Base-by-base conservation (phyloP, 2,888 invertebrate species). In the Eupithecia vulgata region DNA sequence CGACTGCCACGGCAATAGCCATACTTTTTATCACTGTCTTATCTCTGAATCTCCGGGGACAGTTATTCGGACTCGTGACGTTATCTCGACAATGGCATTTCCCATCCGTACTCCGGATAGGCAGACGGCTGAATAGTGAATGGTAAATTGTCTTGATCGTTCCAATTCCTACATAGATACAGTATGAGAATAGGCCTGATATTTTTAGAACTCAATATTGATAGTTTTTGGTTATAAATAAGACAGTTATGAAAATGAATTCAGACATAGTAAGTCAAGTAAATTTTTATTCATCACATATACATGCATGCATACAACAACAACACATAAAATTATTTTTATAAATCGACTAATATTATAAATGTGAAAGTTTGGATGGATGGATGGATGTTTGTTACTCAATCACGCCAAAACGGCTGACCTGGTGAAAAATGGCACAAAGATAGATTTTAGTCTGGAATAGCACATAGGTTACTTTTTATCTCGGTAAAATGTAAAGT, bases 81-180 rank as follows among this genome's bases (percentile, higher is more conserved):
- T 48, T 72, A 75, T 72, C 75, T 42, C 57, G 45, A 75, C 71
- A 74, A 74, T 68, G 62, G 71, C 69, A 57, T 72, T 72, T 75
- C 72, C 75, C 70, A 70, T 75, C 67, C 57, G 62, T 35, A 30
- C 61, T 34, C n/a, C 62, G 37, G 62, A 64, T 35, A 37, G 45
- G 17, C 68, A 68, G 66, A 67, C 62, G 68, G 68, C 67, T 72
- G 74, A 70, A 70, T 70, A 65, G 62, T 35, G 35, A 35, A 35
- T 64, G 35, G 35, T 64, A 64, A 64, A 37, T 34, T 13, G 12
- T 12, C 62, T n/a, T 57, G 57, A 64, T 61, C 61, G 62, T 64
- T 64, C 35, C 62, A 35, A 61, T 64, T 64, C 21, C 37, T 34
- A 37, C 21, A 37, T 57, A 57, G 25, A 57, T 45, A 45, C 5